Evolutionary conservation across 2,888 invertebrate genomes (phyloP), one percentile per base, ranked within the genome.

Genomic region (Nineta flava): DNA sequence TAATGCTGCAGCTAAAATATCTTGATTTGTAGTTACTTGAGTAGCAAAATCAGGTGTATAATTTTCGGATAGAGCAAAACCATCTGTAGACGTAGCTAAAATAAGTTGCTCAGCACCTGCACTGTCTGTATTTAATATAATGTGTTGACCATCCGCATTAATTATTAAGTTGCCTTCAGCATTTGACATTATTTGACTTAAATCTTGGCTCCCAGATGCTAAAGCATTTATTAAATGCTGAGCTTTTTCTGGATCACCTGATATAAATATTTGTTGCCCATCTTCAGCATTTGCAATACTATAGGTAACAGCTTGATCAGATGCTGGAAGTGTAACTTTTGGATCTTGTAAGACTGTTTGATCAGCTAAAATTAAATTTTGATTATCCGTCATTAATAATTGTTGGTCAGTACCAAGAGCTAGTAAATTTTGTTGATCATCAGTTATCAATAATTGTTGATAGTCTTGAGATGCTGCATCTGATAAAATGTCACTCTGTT

Each of bases 1-100:
- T 43, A 86, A 66, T 13, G 85, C 84, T 10, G 81, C 83, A 13
- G 85, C 83, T 43, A 86, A 66, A 55, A 86, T 81, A 61, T 86
- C 85, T 55, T 81, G 76, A 56, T 77, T 79, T 52, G 66, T 66
- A 15, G 53, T 58, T 12, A 62, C 55, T 52, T 52, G 59, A 50
- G 34, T 45, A 6, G 41, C 49, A 35, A 49, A 49, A 19, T 49
- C 49, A 10, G 44, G 13, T 16, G 35, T 21, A 17, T 44, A 49
- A 5, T 19, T 35, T 38, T 49, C 49, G 2, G 26, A 44, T 31
- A 49, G 13, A 44, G 32, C 31, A 13, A 49, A 45, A 19, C 35
- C 31, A 17, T 49, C 49, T 3, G 44, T 17, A 9, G 44, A 42
- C n/a, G 48, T 31, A 3, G 49, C 41, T 7, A 49, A 41, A 17